Evolutionary conservation across 2,888 invertebrate species (phyloP).

Genomic region (Eupithecia centaureata): DNA sequence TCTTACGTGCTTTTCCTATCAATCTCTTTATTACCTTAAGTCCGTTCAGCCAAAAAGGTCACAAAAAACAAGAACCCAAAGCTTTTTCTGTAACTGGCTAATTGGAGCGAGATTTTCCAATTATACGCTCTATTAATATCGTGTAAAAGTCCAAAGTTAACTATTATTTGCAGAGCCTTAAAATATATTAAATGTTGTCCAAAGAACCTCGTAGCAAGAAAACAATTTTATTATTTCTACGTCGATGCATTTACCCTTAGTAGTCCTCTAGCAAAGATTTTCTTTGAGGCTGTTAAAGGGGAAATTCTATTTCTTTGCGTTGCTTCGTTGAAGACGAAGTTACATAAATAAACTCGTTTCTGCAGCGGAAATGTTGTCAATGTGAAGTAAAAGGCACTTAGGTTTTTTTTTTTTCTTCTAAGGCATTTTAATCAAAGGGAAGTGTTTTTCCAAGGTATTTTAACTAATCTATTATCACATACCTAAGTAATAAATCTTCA

Average conservation of each 20-base stretch:
- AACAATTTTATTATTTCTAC: neutral
- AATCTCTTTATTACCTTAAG: neutral
- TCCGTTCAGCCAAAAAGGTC: neutral
- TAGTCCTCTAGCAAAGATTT: neutral
- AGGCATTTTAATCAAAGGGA: neutral
- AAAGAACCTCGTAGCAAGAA: neutral
- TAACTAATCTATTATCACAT: neutral
- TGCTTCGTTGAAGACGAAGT: neutral
- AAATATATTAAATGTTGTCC: neutral
- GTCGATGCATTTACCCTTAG: slow-evolving; percentile 6
- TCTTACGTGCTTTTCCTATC: neutral
- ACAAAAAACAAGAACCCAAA: too few relatives aligned
- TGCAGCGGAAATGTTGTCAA: neutral
- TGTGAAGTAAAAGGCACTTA: neutral
- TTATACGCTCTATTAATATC: neutral
- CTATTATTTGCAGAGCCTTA: neutral
- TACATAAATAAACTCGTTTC: neutral
- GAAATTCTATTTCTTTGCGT: slow-evolving; percentile 2
- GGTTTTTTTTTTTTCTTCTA: too few relatives aligned
- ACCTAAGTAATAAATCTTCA: too few relatives aligned
- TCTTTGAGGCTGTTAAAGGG: neutral
- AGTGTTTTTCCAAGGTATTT: neutral
- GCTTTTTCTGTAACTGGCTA: neutral
- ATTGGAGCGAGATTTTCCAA: neutral
- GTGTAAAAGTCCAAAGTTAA: neutral